Percentiles rank a stretch among this genome's conserved stretches.
phyloP scores from a whole-genome alignment of 2,797 vertebrate genomes.

The Esox lucius region DNA sequence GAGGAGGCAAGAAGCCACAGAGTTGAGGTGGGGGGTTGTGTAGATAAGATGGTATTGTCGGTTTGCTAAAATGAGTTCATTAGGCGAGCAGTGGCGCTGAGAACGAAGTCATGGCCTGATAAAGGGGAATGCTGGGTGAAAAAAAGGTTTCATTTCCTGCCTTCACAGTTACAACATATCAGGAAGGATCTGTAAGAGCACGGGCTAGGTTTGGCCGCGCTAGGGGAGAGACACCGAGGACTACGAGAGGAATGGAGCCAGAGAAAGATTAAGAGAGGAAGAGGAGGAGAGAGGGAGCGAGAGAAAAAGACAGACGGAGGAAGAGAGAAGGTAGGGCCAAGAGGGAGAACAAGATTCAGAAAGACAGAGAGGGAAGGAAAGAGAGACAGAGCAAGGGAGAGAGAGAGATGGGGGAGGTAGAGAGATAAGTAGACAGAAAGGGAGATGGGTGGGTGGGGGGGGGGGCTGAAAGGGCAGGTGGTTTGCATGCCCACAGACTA shows the following conservation, averaged over 20 bases:
- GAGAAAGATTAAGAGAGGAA: conserved; percentile 17
- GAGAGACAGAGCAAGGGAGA: background rate
- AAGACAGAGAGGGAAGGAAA: background rate
- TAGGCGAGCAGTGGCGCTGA: conserved; percentile 77
- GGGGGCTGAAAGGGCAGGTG: no score
- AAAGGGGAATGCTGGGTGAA: conserved; percentile 79
- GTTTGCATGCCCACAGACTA: no score
- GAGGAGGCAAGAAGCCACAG: conserved; percentile 4
- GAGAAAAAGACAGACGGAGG: conserved; percentile 33
- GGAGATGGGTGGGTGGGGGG: background rate
- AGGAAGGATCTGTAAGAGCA: conserved; percentile 38
- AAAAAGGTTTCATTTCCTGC: conserved; percentile 96
- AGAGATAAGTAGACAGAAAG: background rate
- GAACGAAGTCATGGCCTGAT: conserved; percentile 76
- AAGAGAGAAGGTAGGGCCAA: conserved; percentile 54
- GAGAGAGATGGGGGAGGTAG: background rate
- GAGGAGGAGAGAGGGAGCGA: conserved; percentile 25
- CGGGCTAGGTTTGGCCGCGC: conserved; percentile 30
- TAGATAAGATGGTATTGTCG: conserved; percentile 78
- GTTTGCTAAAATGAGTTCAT: conserved; percentile 91
- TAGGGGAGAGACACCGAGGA: conserved; percentile 46
- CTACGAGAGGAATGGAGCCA: conserved; percentile 55
- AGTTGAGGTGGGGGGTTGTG: conserved; percentile 20
- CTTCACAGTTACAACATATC: conserved; percentile 71
- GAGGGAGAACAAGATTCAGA: conserved; percentile 27